A percentile compares a stretch with the other conserved stretches of the same genome.
Evolutionary conservation across 2,888 invertebrate genomes (phyloP).

Genomic region (Tanypteryx hageni): DNA sequence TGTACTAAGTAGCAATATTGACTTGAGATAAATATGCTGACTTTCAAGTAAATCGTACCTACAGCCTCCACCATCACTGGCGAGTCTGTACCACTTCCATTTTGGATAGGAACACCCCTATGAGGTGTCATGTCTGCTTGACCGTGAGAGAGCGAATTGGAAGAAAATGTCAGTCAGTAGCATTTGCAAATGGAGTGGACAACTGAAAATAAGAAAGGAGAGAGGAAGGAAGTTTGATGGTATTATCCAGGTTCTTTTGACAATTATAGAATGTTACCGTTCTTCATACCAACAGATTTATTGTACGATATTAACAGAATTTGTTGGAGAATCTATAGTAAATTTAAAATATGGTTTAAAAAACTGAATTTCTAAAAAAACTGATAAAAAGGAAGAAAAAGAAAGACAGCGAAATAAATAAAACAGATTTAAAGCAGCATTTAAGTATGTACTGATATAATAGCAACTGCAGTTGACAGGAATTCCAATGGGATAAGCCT

Average conservation of each 20-base stretch:
- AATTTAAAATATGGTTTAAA: background rate
- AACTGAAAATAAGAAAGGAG: slow-evolving; percentile 64
- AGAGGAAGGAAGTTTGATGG: slow-evolving; percentile 59
- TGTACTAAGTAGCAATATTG: background rate
- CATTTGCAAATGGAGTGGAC: slow-evolving; percentile 61
- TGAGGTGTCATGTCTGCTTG: slow-evolving; percentile 58
- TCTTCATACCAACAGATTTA: slow-evolving; percentile 9
- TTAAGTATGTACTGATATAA: background rate
- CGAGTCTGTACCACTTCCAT: slow-evolving; percentile 53
- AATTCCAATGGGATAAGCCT: background rate
- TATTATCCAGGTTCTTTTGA: slow-evolving; percentile 20
- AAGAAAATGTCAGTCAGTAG: slow-evolving; percentile 61
- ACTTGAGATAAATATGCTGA: slow-evolving; percentile 29
- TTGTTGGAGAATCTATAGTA: background rate
- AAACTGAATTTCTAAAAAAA: background rate
- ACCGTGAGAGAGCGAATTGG: slow-evolving; percentile 56
- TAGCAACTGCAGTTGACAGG: background rate
- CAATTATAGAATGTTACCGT: slow-evolving; percentile 17
- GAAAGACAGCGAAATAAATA: no score
- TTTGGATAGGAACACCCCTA: slow-evolving; percentile 48
- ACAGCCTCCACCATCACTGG: slow-evolving; percentile 62
- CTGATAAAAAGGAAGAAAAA: no score
- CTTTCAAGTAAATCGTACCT: slow-evolving; percentile 44
- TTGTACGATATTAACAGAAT: background rate
- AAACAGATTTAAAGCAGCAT: no score